Base-by-base conservation (phyloP, 2,888 invertebrate species). In the Pocota personata region DNA sequence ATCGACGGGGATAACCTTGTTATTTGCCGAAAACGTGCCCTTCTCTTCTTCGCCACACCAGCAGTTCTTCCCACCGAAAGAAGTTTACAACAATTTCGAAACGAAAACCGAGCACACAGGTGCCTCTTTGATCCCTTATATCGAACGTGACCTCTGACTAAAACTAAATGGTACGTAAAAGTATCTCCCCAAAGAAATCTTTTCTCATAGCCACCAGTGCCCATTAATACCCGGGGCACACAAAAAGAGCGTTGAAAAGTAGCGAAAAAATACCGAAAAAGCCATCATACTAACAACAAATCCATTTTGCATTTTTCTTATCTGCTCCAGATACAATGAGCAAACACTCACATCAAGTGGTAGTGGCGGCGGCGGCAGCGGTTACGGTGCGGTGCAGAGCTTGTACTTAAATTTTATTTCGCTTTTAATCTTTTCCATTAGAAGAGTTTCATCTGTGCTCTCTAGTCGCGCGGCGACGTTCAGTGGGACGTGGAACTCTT, bases 301-400 rank as follows among this genome's bases (percentile, higher is more conserved):
- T 75, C 73, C 69, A 73, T 84, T 84, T 84, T 79, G 79, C 75
- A 84, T 79, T 84, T 80, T 76, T 55, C 57, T 80, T 86, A 86
- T 86, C 84, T 80, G 71, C 73, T 86, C 84, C 80, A 86, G 76
- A 86, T 86, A 86, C 84, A 80, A 80, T 80, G 80, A 86, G 69
- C 79, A 71, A 79, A 79, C 84, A 84, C 75, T 79, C 62, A 14
- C 80, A 76, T 75, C 71, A 76, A 84, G 75, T 76, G 78, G 71
- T 46, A 40, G 58, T 62, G 52, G 35, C 35, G 35, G 46, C 24
- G 16, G 52, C 32, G 79, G 72, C 40, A 35, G 37, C 37, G 40
- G 40, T 40, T 40, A 37, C 55, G 30, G 46, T 52, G 79, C 75
- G 52, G 52, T 64, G 46, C 62, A 75, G 32, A 69, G 75, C 76